Percentiles rank a stretch among this genome's conserved stretches.
phyloP scores from a whole-genome alignment of 2,113 vertebrate species.

The Apodemus sylvaticus region DNA sequence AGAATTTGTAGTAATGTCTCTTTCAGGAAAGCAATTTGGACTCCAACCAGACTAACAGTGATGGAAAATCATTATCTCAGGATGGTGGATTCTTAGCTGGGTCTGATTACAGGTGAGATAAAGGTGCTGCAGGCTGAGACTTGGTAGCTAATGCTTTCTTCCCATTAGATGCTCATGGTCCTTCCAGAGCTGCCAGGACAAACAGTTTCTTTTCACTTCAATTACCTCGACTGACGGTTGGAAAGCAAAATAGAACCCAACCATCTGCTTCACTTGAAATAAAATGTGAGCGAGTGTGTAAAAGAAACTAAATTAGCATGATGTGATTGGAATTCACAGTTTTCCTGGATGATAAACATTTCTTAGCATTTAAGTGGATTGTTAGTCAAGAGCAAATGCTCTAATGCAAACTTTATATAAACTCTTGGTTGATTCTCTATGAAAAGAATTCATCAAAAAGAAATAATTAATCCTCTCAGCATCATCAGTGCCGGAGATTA shows the following conservation, averaged over 20 bases:
- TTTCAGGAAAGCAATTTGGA: slow-evolving; percentile 17
- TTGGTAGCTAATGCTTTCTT: slow-evolving; percentile 19
- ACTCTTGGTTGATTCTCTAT: neutral
- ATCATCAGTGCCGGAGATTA: neutral
- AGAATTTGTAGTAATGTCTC: neutral
- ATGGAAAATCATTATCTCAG: slow-evolving; percentile 16
- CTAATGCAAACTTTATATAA: slow-evolving; percentile 27
- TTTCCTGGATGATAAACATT: neutral
- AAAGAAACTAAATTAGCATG: neutral
- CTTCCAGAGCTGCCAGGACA: slow-evolving; percentile 20
- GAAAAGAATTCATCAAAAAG: slow-evolving; percentile 33
- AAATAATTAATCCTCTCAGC: neutral
- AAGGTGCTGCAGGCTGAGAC: neutral
- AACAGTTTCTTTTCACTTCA: slow-evolving; percentile 4
- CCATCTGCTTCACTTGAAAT: slow-evolving; percentile 28
- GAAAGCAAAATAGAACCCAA: slow-evolving; percentile 55
- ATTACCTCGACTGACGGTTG: neutral
- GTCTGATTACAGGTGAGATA: neutral
- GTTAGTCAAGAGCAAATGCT: slow-evolving; percentile 21
- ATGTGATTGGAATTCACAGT: slow-evolving; percentile 25
- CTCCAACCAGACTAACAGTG: neutral
- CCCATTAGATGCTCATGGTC: neutral
- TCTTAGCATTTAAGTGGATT: neutral
- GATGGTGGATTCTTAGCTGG: neutral
- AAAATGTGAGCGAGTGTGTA: neutral